Evolutionary conservation across 2,888 invertebrate species (phyloP), one percentile per base, ranked within the genome.

Genomic region (Priocnemis perturbator): DNA sequence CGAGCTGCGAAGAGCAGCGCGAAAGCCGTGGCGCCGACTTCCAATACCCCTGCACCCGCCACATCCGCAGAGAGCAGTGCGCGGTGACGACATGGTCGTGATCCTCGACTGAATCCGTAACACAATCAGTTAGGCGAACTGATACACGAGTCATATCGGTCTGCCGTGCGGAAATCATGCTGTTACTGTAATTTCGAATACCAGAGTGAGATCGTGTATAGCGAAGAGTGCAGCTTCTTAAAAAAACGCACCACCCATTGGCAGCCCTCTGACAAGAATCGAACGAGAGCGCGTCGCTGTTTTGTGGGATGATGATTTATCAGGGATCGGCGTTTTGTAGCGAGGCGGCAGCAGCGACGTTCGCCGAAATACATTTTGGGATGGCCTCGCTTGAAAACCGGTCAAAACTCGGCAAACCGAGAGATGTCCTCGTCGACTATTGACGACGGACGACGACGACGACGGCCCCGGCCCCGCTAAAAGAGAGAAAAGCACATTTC

Each of bases 1-100:
- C 77, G 96, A 97, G 88, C 90, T 96, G 85, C 92, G 96, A 85
- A 92, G 96, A 86, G 95, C 95, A 73, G 96, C 96, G 53, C 93
- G 97, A 76, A 96, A 96, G 87, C 97, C 97, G 14, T 96, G 95
- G 94, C 91, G 94, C 85, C 91, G 91, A 87, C 89, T 94, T 77
- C 84, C 85, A 57, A 77, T 85, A 14, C 86, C 84, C 26, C 64
- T 74, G 47, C 83, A 83, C 71, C 81, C 83, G 61, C 83, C 85
- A 59, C 82, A 85, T 80, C 76, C 81, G 60, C 85, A 83, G 70
- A 82, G 87, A 83, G 78, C 85, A 71, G 86, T 87, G 53, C 86
- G 89, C 67, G 87, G 85, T 37, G 88, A 90, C 71, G 90, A 90
- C 71, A 87, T 89, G 88, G 89, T 90, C 64, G 90, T 90, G 53